A percentile compares a stretch with the other conserved stretches of the same genome.
phyloP scores from a whole-genome alignment of 2,888 invertebrate genomes.

The Harpalus rufipes region DNA sequence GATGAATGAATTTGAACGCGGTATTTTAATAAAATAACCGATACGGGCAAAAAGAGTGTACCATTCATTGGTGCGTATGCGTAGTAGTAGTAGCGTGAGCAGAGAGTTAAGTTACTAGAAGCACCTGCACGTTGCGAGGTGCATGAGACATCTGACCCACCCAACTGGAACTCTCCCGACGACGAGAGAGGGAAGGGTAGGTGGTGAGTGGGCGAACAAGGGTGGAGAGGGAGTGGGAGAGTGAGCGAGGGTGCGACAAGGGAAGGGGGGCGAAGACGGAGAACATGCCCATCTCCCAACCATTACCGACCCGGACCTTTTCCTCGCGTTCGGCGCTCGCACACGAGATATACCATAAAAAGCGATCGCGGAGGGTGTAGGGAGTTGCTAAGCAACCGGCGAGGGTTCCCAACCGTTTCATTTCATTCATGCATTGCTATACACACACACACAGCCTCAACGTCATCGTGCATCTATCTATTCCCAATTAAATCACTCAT shows the following conservation, averaged over 20 bases:
- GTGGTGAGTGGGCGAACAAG: slow-evolving; percentile 73
- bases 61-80: background rate
- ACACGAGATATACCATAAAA: slow-evolving; percentile 70
- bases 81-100: background rate
- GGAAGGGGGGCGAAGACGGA: slow-evolving; percentile 65
- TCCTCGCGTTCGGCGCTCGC: slow-evolving; percentile 54
- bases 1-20: background rate
- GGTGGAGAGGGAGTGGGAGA: slow-evolving; percentile 73
- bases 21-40: background rate
- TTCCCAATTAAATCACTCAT: background rate
- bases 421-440: slow-evolving; percentile 14
- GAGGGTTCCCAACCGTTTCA: slow-evolving; percentile 64
- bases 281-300: slow-evolving; percentile 73
- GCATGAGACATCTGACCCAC: slow-evolving; percentile 77
- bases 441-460: background rate
- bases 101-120: slow-evolving; percentile 10
- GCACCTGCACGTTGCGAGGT: slow-evolving; percentile 71
- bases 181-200: slow-evolving; percentile 51
- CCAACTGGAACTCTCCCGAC: slow-evolving; percentile 69
- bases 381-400: slow-evolving; percentile 72
- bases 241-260: slow-evolving; percentile 69
- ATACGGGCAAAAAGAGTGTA: background rate
- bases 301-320: slow-evolving; percentile 72
- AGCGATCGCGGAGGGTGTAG: slow-evolving; percentile 68
- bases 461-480: background rate